A percentile compares a stretch with the other conserved stretches of the same genome.
Conservation (phyloP, 2,888 invertebrate species). For the Melieria crassipennis region DNA sequence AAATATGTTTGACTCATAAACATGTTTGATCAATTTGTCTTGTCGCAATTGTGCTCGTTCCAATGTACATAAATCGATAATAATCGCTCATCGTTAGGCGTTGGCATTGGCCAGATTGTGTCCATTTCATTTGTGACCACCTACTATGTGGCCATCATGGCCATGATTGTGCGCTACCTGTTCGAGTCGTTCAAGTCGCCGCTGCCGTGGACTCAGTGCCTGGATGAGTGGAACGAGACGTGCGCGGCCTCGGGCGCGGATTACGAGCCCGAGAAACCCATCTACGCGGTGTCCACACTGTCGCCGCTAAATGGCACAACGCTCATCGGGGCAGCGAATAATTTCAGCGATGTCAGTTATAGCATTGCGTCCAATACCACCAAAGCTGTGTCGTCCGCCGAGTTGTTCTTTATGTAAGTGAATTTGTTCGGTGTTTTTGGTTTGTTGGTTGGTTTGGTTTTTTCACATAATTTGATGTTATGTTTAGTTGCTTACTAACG, state of each 20-base stretch:
- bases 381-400: conserved; percentile 60
- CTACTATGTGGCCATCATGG: conserved; percentile 76
- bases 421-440: too few relatives aligned
- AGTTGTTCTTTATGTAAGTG: conserved; percentile 67
- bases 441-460: neutral
- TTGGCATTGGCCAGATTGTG: conserved; percentile 70
- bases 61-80: neutral
- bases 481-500: too few relatives aligned
- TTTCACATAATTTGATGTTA: neutral
- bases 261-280: conserved; percentile 40
- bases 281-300: conserved; percentile 6
- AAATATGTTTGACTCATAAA: neutral
- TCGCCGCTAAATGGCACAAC: conserved; percentile 4
- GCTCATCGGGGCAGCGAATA: conserved; percentile 1
- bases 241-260: conserved; percentile 64
- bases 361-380: conserved; percentile 30
- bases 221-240: conserved; percentile 67
- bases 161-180: conserved; percentile 72
- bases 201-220: conserved; percentile 74
- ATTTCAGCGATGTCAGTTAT: conserved; percentile 33
- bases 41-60: neutral
- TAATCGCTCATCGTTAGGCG: conserved; percentile 56
- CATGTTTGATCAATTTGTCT: neutral
- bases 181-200: conserved; percentile 70
- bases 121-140: conserved; percentile 71